Base-by-base conservation (phyloP, 2,113 vertebrate species). In the Cyprinodon brontotheroides region DNA sequence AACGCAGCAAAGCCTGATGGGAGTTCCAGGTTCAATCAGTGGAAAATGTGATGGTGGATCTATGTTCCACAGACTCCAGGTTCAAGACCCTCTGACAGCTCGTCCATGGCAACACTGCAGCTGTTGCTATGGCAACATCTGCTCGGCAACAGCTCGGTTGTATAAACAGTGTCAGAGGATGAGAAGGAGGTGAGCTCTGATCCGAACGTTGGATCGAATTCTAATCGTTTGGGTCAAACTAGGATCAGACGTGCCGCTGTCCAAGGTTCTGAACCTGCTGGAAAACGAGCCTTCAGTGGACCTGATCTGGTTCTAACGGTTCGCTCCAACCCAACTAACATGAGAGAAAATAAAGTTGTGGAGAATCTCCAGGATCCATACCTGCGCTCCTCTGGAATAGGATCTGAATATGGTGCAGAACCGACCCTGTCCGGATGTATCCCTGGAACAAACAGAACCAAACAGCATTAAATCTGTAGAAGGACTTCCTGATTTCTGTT, bases 331-430 rank as follows among this genome's bases (percentile, higher is more conserved):
- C 17, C 29, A 29, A 29, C 29, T 29, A 29, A 29, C 29, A 29
- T 29, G 29, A 29, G 29, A 29, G 29, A 29, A 29, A 29, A 29
- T 29, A 29, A 29, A 1, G 29, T 29, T 29, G 29, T 15, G 48
- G 13, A 17, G 17, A 53, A 53, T n/a, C 17, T 57, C 50, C 50
- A 57, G 2, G 7, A 57, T 57, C 17, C 50, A 3, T 57, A 57
- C 50, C 50, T 57, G 50, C 1, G 50, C 50, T 57, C 50, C 50
- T 57, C 50, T n/a, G 17, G 50, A 57, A 9, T 57, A 57, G 50
- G 50, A 57, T n/a, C 50, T 57, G 50, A 57, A 57, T 57, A 57
- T 57, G 50, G 50, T 57, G 50, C 50, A 57, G 50, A 57, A 57
- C 50, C 50, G 50, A 57, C 50, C 50, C 20, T 57, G 50, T 57